phyloP scores from a whole-genome alignment of 2,888 invertebrate species.

The Ganaspis brasiliensis region DNA sequence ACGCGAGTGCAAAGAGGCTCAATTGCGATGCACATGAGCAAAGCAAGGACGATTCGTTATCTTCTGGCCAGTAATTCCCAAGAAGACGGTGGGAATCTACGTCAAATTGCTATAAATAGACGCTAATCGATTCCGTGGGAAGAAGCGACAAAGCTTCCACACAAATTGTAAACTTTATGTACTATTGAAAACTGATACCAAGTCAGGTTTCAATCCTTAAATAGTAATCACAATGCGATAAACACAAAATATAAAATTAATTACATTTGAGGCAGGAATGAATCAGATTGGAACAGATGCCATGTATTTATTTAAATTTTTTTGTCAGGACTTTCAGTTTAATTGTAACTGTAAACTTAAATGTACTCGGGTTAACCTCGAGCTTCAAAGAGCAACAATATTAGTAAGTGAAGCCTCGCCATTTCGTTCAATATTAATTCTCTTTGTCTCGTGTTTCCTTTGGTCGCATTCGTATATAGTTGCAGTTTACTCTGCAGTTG shows the following conservation, averaged over 20 bases:
- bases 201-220: too few species aligned
- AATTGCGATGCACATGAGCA: conserved; percentile 69
- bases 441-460: conserved; percentile 62
- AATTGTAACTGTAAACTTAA: background rate
- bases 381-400: conserved; percentile 4
- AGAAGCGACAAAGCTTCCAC: conserved; percentile 64
- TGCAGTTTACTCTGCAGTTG: conserved; percentile 57
- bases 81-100: conserved; percentile 68
- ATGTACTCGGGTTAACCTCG: background rate
- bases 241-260: too few species aligned
- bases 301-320: too few species aligned
- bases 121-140: conserved; percentile 75
- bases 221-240: too few species aligned
- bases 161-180: too few species aligned
- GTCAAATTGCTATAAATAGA: conserved; percentile 79
- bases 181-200: too few species aligned
- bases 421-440: conserved; percentile 66
- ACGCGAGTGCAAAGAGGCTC: conserved; percentile 54
- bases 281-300: too few species aligned
- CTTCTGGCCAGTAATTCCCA: conserved; percentile 69
- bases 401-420: conserved; percentile 25
- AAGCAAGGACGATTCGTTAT: conserved; percentile 79
- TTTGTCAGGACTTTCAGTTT: too few species aligned
- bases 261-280: too few species aligned
- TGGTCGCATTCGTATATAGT: conserved; percentile 55